Evolutionary conservation across 1,140 invertebrate genomes (phyloP).

Genomic region (Anastatus disparis): DNA sequence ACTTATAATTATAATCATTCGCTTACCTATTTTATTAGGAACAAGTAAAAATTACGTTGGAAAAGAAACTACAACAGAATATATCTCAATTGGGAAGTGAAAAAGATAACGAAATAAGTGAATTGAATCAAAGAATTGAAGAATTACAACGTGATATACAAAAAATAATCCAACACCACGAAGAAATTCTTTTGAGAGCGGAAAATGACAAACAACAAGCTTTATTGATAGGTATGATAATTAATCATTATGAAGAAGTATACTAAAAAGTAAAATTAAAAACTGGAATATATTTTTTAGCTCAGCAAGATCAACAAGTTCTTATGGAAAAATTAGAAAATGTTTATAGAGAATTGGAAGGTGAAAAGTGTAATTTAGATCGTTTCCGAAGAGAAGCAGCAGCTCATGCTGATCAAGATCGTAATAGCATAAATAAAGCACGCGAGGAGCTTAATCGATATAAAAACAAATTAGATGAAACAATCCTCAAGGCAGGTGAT

Average conservation of each 20-base stretch:
- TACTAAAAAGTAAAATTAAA: not conserved
- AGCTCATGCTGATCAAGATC: slow-evolving; percentile 77
- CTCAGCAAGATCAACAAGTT: slow-evolving; percentile 87
- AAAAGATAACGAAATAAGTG: slow-evolving; percentile 80
- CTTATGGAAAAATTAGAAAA: slow-evolving; percentile 79
- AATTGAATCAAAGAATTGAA: slow-evolving; percentile 77
- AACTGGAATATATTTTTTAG: slow-evolving; percentile 57
- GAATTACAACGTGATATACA: slow-evolving; percentile 80
- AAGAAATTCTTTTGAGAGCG: slow-evolving; percentile 82
- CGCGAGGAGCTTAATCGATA: slow-evolving; percentile 79
- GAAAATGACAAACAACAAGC: slow-evolving; percentile 91
- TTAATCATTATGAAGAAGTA: slow-evolving; percentile 15
- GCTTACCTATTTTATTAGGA: slow-evolving; percentile 68
- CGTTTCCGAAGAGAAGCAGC: slow-evolving; percentile 75
- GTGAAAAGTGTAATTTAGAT: slow-evolving; percentile 77
- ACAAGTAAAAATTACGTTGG: slow-evolving; percentile 75
- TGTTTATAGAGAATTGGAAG: slow-evolving; percentile 75
- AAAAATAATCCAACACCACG: slow-evolving; percentile 82
- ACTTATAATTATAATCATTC: no score
- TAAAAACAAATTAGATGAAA: slow-evolving; percentile 76
- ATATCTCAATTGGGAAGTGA: slow-evolving; percentile 77
- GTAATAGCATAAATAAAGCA: slow-evolving; percentile 75
- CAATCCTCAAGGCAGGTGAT: slow-evolving; percentile 75
- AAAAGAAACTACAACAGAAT: slow-evolving; percentile 79
- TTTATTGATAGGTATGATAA: slow-evolving; percentile 76